These are phyloP conservation scores for Callyntrura guangdongensis DNA, from an alignment of 2,888 invertebrate species.

Conservation along the genomic window DNA sequence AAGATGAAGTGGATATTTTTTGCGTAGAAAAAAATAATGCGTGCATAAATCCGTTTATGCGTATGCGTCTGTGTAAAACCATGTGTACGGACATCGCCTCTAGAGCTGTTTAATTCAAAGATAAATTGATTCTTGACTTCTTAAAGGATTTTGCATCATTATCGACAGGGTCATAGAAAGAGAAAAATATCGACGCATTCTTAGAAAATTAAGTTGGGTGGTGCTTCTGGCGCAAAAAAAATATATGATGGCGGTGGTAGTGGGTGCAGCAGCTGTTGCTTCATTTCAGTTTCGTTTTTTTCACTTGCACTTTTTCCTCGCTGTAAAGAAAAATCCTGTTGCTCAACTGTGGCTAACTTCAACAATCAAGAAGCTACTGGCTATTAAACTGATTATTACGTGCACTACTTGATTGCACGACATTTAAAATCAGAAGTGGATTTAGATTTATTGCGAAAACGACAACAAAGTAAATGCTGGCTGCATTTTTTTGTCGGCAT, in stretches of 20 bases:
- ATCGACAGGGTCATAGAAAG: not conserved
- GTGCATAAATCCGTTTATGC: not conserved
- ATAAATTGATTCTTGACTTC: slow-evolving; percentile 12
- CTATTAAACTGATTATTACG: not conserved
- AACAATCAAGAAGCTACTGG: not conserved
- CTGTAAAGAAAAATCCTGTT: not conserved
- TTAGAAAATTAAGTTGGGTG: not conserved
- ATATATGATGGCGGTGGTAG: not conserved
- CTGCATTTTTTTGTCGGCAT: not conserved
- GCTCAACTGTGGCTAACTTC: not conserved
- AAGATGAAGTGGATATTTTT: no score
- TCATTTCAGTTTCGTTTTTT: slow-evolving; percentile 3
- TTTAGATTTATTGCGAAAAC: slow-evolving; percentile 17
- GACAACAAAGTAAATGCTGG: not conserved
- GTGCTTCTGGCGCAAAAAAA: not conserved
- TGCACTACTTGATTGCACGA: not conserved
- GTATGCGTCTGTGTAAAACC: not conserved
- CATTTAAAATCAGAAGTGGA: slow-evolving; percentile 4
- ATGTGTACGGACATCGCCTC: no score
- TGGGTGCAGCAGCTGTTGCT: slow-evolving; percentile 32
- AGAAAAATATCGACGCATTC: not conserved
- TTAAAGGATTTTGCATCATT: slow-evolving; percentile 19
- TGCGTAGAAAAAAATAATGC: slow-evolving; percentile 13
- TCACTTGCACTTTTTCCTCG: not conserved
- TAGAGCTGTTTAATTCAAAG: not conserved